Percentiles rank a stretch among this genome's conserved stretches.
Conservation (phyloP, 2,113 vertebrate genomes). For the Emydocephalus ijimae region DNA sequence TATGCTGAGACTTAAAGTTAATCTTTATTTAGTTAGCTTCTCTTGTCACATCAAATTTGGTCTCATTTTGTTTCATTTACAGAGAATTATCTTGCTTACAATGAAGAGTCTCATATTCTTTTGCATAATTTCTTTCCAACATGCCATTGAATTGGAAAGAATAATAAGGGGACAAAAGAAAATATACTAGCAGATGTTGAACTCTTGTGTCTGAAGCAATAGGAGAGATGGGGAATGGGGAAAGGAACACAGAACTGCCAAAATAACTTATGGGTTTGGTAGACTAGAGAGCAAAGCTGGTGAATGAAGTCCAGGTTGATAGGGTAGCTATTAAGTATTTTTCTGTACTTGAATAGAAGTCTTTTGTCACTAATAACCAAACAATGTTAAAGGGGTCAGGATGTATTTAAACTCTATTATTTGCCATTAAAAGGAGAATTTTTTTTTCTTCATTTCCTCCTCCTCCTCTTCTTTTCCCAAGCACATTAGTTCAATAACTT, state of each 20-base stretch:
- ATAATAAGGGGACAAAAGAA: accelerated
- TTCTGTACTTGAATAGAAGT: conserved; percentile 50
- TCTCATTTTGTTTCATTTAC: background rate
- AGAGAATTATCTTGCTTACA: background rate
- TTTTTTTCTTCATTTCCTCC: conserved; percentile 12
- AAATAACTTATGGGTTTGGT: background rate
- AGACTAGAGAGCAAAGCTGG: conserved; percentile 37
- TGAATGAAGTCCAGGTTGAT: conserved; percentile 56
- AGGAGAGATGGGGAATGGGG: background rate
- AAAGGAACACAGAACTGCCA: background rate
- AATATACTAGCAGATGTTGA: background rate
- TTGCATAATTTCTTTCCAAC: background rate
- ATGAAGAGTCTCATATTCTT: background rate
- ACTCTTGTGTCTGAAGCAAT: background rate
- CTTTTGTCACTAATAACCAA: conserved; percentile 59
- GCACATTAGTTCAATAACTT: conserved; percentile 52
- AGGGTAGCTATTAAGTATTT: conserved; percentile 61
- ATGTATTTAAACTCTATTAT: conserved; percentile 60
- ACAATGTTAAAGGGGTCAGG: conserved; percentile 50
- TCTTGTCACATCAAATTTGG: background rate
- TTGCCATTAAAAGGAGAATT: conserved; percentile 51
- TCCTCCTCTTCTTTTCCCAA: conserved; percentile 36
- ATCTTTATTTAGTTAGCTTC: background rate
- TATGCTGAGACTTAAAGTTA: background rate
- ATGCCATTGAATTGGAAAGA: background rate